A percentile compares a stretch with the other conserved stretches of the same genome.
These are phyloP conservation scores for Aphis craccivora DNA, from an alignment of 1,140 invertebrate species.

Conservation along the genomic window DNA sequence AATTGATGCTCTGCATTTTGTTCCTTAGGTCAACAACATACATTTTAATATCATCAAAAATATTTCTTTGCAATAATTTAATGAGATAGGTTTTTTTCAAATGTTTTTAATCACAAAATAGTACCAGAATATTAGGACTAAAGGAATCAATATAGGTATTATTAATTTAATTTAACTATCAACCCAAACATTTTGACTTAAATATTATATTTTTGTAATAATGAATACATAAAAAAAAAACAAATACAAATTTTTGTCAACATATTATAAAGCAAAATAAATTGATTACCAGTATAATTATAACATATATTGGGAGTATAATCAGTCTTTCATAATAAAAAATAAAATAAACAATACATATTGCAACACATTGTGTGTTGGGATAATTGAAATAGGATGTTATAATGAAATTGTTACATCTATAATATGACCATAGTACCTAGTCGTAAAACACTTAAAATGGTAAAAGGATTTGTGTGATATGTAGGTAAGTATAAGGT, in stretches of 20 bases:
- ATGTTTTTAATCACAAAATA: background rate
- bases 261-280: slow-evolving; percentile 25
- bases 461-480: slow-evolving; percentile 9
- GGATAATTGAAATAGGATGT: slow-evolving; percentile 24
- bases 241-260: slow-evolving; percentile 48
- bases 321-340: slow-evolving; percentile 57
- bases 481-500: slow-evolving; percentile 33
- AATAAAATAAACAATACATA: slow-evolving; percentile 49
- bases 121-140: background rate
- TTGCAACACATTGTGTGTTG: slow-evolving; percentile 1
- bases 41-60: no score
- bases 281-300: slow-evolving; percentile 25
- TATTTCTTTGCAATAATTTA: no score
- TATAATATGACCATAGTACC: background rate
- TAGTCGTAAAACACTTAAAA: background rate
- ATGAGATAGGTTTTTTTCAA: background rate
- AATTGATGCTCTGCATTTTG: no score
- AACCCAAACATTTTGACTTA: background rate
- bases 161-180: background rate
- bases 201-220: slow-evolving; percentile 47
- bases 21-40: no score
- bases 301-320: slow-evolving; percentile 28
- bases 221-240: slow-evolving; percentile 48
- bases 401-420: background rate
- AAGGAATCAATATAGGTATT: background rate